These are phyloP conservation scores for Myiagra hebetior DNA, from an alignment of 2,113 vertebrate genomes.

Conservation along the genomic window DNA sequence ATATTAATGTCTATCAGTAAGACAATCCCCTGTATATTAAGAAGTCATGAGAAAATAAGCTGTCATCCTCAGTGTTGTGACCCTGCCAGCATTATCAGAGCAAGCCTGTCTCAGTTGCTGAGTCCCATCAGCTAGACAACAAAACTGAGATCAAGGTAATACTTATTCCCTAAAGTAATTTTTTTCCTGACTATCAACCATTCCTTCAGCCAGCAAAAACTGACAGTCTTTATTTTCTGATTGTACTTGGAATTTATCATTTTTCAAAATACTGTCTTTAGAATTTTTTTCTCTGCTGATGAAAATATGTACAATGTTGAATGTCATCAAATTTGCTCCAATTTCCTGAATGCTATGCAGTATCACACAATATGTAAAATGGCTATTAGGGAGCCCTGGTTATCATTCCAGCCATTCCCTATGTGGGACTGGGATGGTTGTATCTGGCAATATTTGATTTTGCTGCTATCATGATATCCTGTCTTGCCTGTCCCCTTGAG, in stretches of 20 bases:
- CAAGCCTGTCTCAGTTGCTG: not conserved
- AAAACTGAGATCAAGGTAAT: not conserved
- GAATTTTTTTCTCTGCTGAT: not conserved
- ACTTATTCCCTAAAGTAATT: not conserved
- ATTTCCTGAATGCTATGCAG: not conserved
- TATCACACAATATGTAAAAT: not conserved
- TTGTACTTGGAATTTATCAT: not conserved
- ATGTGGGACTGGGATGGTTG: not conserved
- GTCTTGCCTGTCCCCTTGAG: not conserved
- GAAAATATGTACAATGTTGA: not conserved
- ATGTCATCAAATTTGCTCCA: not conserved
- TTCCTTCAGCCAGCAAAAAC: not conserved
- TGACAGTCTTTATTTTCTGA: not conserved
- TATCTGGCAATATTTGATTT: constrained; percentile 12
- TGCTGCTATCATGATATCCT: not conserved
- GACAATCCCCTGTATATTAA: not conserved
- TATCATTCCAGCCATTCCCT: not conserved
- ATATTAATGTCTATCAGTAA: not conserved
- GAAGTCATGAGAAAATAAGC: not conserved
- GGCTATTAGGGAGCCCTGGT: not conserved
- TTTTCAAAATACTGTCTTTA: not conserved
- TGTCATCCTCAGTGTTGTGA: not conserved
- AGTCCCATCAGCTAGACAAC: not conserved
- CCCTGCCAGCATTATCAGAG: not conserved
- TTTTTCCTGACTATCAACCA: not conserved